A percentile compares a stretch with the other conserved stretches of the same genome.
These are phyloP conservation scores for Lordiphosa collinella DNA, from an alignment of 1,140 invertebrate genomes.

Conservation along the genomic window DNA sequence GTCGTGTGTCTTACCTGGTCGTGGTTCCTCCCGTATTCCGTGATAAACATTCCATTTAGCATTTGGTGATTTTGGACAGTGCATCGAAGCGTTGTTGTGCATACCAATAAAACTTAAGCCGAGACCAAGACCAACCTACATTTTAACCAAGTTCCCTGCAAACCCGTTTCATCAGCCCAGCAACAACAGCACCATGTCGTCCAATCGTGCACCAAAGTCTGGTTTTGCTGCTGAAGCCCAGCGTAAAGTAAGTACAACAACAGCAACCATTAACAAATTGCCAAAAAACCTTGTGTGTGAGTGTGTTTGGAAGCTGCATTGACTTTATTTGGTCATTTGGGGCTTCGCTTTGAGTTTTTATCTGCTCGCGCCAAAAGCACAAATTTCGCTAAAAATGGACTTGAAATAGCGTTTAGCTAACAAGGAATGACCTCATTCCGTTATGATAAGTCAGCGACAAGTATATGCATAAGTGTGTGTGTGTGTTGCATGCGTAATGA, in stretches of 20 bases:
- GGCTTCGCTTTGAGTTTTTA: constrained; percentile 14
- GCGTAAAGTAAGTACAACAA: constrained; percentile 87
- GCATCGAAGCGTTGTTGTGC: constrained; percentile 31
- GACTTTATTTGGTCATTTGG: constrained; percentile 60
- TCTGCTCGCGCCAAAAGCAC: constrained; percentile 42
- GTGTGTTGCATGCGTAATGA: constrained; percentile 49
- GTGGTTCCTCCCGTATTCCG: constrained; percentile 25
- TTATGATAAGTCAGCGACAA: constrained; percentile 28
- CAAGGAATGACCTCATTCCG: constrained; percentile 68
- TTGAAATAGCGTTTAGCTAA: constrained; percentile 40
- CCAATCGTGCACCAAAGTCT: constrained; percentile 93
- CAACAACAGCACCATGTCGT: constrained; percentile 84
- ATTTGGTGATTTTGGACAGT: constrained; percentile 22
- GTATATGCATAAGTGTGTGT: constrained; percentile 5
- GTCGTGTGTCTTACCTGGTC: background rate
- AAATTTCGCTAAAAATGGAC: constrained; percentile 58
- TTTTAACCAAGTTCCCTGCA: constrained; percentile 59
- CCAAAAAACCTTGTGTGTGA: constrained; percentile 35
- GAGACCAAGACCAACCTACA: constrained; percentile 46
- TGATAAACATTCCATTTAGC: constrained; percentile 53
- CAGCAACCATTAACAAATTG: constrained; percentile 55
- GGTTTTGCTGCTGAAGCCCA: constrained; percentile 96
- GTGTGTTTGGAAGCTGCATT: constrained; percentile 41
- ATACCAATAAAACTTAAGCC: constrained; percentile 1
- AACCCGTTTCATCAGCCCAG: constrained; percentile 63